Percentiles rank a stretch among this genome's conserved stretches.
Conservation (phyloP, 2,888 invertebrate genomes). For the Leptopilina drosophilae region DNA sequence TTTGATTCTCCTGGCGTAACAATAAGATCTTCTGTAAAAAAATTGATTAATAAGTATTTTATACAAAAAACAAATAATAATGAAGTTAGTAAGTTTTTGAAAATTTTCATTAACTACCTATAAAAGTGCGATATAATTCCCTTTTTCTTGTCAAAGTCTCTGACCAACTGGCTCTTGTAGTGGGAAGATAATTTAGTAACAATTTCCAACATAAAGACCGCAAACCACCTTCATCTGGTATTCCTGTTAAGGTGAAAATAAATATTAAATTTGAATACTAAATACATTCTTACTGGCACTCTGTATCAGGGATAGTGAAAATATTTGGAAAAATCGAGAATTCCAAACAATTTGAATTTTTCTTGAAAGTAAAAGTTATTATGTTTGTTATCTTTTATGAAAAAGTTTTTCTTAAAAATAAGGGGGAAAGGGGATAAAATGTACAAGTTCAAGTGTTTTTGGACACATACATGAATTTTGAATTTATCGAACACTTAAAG, state of each 20-base stretch:
- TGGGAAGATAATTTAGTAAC: constrained; percentile 90
- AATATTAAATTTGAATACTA: constrained; percentile 13
- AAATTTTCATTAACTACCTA: constrained; percentile 78
- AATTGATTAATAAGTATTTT: neutral
- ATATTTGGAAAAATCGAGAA: too few species aligned
- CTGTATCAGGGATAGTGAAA: too few species aligned
- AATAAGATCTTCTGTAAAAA: constrained; percentile 87
- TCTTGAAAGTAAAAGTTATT: too few species aligned
- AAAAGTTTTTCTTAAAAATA: too few species aligned
- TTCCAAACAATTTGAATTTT: too few species aligned
- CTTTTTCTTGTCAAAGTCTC: constrained; percentile 86
- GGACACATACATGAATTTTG: too few species aligned
- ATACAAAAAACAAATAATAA: neutral
- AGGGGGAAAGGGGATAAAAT: too few species aligned
- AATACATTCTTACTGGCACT: neutral
- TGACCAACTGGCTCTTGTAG: constrained; percentile 83
- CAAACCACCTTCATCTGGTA: constrained; percentile 91
- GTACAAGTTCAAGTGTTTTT: too few species aligned
- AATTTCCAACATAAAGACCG: constrained; percentile 93
- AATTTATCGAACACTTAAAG: too few species aligned
- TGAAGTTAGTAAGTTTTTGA: neutral
- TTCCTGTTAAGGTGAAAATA: constrained; percentile 79
- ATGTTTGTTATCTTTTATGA: too few species aligned
- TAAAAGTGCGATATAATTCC: constrained; percentile 88
- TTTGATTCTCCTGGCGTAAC: constrained; percentile 85